These are phyloP conservation scores for Phalanger gymnotis DNA, from an alignment of 2,797 vertebrate genomes.

Conservation along the genomic window DNA sequence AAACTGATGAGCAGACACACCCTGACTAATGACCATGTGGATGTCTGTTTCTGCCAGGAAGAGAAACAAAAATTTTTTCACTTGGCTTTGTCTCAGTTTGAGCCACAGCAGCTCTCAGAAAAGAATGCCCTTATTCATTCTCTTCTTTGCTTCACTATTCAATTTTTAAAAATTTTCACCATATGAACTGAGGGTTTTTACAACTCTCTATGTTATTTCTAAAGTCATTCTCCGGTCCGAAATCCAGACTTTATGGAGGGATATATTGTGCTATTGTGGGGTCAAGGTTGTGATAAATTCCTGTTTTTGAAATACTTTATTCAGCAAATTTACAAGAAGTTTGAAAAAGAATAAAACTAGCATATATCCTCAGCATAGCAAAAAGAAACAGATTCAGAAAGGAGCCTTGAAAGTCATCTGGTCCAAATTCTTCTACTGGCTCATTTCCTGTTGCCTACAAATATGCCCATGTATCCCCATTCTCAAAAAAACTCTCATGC, in stretches of 20 bases:
- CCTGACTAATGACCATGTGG: slow-evolving; percentile 57
- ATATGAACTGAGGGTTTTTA: slow-evolving; percentile 66
- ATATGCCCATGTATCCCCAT: background rate
- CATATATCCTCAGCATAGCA: background rate
- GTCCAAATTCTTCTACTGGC: background rate
- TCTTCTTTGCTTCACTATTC: slow-evolving; percentile 12
- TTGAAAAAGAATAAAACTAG: slow-evolving; percentile 46
- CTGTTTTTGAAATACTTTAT: slow-evolving; percentile 45
- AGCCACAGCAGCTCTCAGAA: slow-evolving; percentile 63
- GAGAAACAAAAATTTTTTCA: slow-evolving; percentile 61
- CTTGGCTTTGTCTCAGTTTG: slow-evolving; percentile 70
- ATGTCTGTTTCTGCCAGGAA: slow-evolving; percentile 49
- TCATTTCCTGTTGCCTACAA: background rate
- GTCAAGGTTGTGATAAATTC: slow-evolving; percentile 36
- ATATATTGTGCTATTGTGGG: slow-evolving; percentile 61
- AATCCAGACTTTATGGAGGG: slow-evolving; percentile 62
- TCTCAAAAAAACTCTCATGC: background rate
- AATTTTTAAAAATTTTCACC: slow-evolving; percentile 76
- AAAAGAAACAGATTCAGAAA: slow-evolving; percentile 18
- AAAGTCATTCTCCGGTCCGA: slow-evolving; percentile 64
- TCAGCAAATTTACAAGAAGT: slow-evolving; percentile 22
- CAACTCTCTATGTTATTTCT: slow-evolving; percentile 62
- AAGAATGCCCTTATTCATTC: slow-evolving; percentile 78
- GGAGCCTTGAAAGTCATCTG: slow-evolving; percentile 11
- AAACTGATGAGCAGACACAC: background rate